These are phyloP conservation scores for Buceros bicornis DNA, from an alignment of 2,797 vertebrate genomes.

Conservation along the genomic window DNA sequence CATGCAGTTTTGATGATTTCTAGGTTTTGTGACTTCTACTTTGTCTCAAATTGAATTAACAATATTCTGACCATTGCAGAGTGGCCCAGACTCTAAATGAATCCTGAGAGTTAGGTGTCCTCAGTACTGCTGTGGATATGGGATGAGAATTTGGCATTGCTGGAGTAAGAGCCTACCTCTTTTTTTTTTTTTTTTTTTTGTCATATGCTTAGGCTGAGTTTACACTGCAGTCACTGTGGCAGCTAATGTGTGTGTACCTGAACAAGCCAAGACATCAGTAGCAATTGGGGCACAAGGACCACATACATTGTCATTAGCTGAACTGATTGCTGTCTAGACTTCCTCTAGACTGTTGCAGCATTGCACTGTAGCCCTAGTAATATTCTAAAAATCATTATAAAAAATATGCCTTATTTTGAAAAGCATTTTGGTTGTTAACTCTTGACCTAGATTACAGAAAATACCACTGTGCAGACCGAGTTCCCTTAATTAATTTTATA, in stretches of 20 bases:
- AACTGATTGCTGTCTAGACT: background rate
- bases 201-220: background rate
- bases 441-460: slow-evolving; percentile 13
- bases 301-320: background rate
- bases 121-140: background rate
- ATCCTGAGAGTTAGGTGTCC: background rate
- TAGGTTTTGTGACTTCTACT: background rate
- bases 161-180: background rate
- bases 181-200: background rate
- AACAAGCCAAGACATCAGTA: background rate
- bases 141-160: background rate
- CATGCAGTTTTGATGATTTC: background rate
- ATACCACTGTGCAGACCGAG: background rate
- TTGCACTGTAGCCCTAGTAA: background rate
- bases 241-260: background rate
- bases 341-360: background rate
- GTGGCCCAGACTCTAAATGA: background rate
- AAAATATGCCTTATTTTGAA: background rate
- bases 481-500: slow-evolving; percentile 4
- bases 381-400: background rate
- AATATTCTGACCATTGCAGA: background rate
- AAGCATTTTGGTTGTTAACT: slow-evolving; percentile 16
- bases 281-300: background rate
- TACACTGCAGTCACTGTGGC: background rate
- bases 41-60: background rate